phyloP scores from a whole-genome alignment of 2,797 vertebrate genomes.

The Streptopelia turtur region DNA sequence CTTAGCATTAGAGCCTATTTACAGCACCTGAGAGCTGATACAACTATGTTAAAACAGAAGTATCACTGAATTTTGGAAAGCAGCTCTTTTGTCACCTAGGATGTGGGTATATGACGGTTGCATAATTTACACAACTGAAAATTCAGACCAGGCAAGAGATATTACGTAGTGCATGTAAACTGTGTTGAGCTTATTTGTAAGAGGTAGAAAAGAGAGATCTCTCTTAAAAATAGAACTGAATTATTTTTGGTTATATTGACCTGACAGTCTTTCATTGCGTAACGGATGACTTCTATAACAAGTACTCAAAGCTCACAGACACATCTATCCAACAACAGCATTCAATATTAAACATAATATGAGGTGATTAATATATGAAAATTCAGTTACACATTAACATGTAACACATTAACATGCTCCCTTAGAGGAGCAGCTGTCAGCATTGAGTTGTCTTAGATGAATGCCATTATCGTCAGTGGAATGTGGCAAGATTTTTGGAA shows the following conservation, averaged over 20 bases:
- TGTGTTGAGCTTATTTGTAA: background rate
- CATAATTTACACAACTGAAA: background rate
- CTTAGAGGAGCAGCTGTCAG: conserved; percentile 19
- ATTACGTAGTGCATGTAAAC: background rate
- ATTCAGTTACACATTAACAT: background rate
- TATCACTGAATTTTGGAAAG: background rate
- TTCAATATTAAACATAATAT: background rate
- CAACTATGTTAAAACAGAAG: background rate
- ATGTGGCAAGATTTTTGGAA: background rate
- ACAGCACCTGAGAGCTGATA: background rate
- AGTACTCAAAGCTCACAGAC: background rate
- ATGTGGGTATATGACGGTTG: background rate
- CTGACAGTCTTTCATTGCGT: background rate
- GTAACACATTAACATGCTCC: background rate
- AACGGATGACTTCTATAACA: background rate
- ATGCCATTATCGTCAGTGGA: background rate
- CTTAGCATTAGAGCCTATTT: background rate
- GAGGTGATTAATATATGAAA: background rate
- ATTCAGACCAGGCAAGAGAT: background rate
- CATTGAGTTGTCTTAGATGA: conserved; percentile 3
- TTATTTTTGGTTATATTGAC: background rate
- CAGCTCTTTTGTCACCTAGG: background rate
- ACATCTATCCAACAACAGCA: background rate
- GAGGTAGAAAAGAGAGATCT: background rate
- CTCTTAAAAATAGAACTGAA: background rate